Evolutionary conservation across 2,113 vertebrate species (phyloP).

Genomic region (Siniperca chuatsi): DNA sequence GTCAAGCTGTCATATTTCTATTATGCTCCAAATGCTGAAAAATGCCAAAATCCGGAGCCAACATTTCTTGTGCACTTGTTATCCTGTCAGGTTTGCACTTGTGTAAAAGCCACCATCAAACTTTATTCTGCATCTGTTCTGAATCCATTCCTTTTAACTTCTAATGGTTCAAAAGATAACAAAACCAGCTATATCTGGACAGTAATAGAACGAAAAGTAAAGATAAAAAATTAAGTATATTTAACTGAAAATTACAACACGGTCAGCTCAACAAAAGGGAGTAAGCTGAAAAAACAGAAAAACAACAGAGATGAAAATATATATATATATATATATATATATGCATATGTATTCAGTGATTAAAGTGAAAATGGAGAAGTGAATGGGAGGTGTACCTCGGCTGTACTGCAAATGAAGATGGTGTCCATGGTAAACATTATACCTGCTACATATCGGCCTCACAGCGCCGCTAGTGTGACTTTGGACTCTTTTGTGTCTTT

Average conservation of each 20-base stretch:
- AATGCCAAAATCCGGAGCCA: neutral
- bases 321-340: no score
- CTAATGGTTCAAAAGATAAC: neutral
- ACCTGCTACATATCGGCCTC: no score
- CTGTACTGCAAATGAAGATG: neutral
- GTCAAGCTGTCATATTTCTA: neutral
- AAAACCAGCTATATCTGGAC: neutral
- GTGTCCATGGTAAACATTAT: neutral
- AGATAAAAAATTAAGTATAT: neutral
- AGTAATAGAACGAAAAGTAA: neutral
- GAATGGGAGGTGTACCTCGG: neutral
- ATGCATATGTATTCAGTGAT: neutral
- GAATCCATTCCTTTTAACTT: neutral
- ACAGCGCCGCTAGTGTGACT: no score
- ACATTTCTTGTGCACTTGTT: neutral
- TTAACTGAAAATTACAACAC: no score
- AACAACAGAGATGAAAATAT: no score
- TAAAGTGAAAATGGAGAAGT: neutral
- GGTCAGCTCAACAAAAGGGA: no score
- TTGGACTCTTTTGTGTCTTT: no score
- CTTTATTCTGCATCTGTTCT: neutral
- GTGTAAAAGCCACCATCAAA: no score
- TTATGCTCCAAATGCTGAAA: neutral
- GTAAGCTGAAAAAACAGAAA: no score
- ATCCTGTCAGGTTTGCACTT: neutral